Conservation (phyloP, 2,797 vertebrate species). For the Megalops cyprinoides region DNA sequence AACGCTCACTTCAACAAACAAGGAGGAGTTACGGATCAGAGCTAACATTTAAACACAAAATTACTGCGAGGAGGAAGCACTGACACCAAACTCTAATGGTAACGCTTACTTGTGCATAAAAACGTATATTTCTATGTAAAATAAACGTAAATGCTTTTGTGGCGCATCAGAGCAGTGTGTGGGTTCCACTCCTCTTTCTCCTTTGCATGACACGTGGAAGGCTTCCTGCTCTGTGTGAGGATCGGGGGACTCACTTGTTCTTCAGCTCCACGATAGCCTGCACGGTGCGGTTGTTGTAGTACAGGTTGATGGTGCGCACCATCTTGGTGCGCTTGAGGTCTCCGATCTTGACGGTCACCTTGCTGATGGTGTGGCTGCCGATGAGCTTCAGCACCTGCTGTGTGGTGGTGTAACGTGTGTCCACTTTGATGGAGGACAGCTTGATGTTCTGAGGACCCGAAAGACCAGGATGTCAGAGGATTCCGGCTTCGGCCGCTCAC, state of each 20-base stretch:
- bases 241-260: slow-evolving; percentile 91
- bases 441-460: slow-evolving; percentile 88
- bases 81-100: too few species aligned
- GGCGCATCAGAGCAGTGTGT: not conserved
- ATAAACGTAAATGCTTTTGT: not conserved
- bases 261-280: slow-evolving; percentile 98
- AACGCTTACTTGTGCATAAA: not conserved
- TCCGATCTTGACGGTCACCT: slow-evolving; percentile 97
- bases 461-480: not conserved
- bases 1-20: not conserved
- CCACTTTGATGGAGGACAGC: slow-evolving; percentile 98
- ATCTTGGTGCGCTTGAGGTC: slow-evolving; percentile 98
- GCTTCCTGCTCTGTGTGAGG: too few species aligned
- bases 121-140: not conserved
- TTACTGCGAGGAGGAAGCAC: not conserved
- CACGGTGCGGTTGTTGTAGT: slow-evolving; percentile 98
- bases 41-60: not conserved
- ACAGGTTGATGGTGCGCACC: slow-evolving; percentile 96
- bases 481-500: not conserved
- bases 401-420: slow-evolving; percentile 97
- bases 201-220: not conserved
- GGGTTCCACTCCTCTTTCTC: too few species aligned
- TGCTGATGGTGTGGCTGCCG: slow-evolving; percentile 98
- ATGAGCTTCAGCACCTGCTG: slow-evolving; percentile 99
- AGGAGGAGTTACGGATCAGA: too few species aligned